Percentiles rank a stretch among this genome's conserved stretches.
phyloP scores from a whole-genome alignment of 2,113 vertebrate genomes.

The Seriola dumerili region DNA sequence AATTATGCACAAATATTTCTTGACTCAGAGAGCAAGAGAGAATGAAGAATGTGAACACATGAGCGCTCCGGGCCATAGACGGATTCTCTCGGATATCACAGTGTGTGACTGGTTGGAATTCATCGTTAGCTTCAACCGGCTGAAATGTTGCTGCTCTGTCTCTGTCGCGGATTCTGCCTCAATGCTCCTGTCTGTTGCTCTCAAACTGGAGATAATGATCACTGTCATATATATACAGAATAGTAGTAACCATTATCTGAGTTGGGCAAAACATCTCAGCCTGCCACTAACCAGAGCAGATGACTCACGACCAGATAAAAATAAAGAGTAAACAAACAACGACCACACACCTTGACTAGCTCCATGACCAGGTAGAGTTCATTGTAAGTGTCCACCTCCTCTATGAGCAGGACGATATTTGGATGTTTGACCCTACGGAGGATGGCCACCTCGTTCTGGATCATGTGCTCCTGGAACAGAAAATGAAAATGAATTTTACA shows the following conservation, averaged over 20 bases:
- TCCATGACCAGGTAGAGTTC: constrained; percentile 99
- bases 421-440: constrained; percentile 97
- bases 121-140: constrained; percentile 39
- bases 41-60: constrained; percentile 69
- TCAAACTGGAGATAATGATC: constrained; percentile 52
- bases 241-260: background rate
- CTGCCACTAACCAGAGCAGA: background rate
- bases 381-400: constrained; percentile 97
- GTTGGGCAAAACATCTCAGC: background rate
- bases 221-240: background rate
- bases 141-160: constrained; percentile 27
- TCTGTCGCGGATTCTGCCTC: constrained; percentile 34
- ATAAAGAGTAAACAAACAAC: background rate
- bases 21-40: constrained; percentile 57
- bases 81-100: constrained; percentile 45
- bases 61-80: constrained; percentile 56
- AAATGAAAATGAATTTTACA: background rate
- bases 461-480: constrained; percentile 94
- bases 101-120: constrained; percentile 54
- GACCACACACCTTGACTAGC: constrained; percentile 92
- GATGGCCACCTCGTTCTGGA: constrained; percentile 98
- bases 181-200: background rate
- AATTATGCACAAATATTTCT: constrained; percentile 80
- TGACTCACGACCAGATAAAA: background rate
- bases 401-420: constrained; percentile 97